A percentile compares a stretch with the other conserved stretches of the same genome.
These are phyloP conservation scores for Dendropsophus ebraccatus DNA, from an alignment of 2,113 vertebrate genomes.

Conservation along the genomic window DNA sequence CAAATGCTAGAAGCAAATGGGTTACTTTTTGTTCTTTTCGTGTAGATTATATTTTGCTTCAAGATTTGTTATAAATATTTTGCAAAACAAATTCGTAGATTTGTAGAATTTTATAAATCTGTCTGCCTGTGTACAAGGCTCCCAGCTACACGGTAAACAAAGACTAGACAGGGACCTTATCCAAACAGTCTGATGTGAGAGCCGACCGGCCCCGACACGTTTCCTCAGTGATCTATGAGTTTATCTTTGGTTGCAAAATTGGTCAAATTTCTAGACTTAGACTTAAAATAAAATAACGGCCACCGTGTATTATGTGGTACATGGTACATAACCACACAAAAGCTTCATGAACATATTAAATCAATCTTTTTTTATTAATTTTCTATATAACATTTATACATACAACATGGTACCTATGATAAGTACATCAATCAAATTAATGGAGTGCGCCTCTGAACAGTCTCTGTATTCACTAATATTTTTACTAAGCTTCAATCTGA, in stretches of 20 bases:
- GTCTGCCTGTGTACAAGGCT: neutral
- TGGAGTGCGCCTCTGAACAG: too few relatives aligned
- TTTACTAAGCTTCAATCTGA: neutral
- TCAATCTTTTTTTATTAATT: too few relatives aligned
- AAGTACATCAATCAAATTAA: too few relatives aligned
- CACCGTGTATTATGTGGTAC: too few relatives aligned
- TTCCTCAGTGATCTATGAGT: neutral
- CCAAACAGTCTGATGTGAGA: neutral
- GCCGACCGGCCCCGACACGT: neutral
- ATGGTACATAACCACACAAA: too few relatives aligned
- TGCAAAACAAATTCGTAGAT: neutral
- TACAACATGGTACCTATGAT: neutral
- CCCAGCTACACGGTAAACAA: neutral
- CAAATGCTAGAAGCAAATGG: neutral
- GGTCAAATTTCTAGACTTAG: neutral
- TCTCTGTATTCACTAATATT: too few relatives aligned
- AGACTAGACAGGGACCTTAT: slow-evolving; percentile 9
- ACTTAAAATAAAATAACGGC: neutral
- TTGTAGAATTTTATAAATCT: neutral
- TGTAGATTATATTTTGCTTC: neutral
- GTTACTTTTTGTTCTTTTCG: neutral
- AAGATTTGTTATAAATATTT: neutral
- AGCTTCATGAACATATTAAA: too few relatives aligned
- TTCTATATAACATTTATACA: neutral
- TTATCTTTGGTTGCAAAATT: neutral